These are phyloP conservation scores for Pogonus chalceus DNA, from an alignment of 1,140 invertebrate genomes.

Conservation along the genomic window DNA sequence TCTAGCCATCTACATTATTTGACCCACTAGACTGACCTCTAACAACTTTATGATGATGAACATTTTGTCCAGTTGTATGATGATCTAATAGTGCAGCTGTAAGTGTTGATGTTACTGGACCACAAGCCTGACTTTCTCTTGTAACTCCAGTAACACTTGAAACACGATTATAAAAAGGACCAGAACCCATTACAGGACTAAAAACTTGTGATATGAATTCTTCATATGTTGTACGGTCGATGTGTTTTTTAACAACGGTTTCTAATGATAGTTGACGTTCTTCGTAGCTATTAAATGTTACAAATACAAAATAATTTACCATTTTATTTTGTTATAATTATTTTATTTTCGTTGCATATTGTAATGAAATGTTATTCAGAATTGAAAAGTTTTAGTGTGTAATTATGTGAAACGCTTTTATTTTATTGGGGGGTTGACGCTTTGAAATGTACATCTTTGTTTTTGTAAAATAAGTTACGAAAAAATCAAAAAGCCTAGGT, in stretches of 20 bases:
- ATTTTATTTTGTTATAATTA: too few relatives aligned
- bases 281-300: conserved; percentile 62
- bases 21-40: conserved; percentile 24
- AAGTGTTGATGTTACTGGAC: conserved; percentile 33
- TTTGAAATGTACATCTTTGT: too few relatives aligned
- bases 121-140: conserved; percentile 16
- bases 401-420: too few relatives aligned
- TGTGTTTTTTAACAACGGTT: conserved; percentile 80
- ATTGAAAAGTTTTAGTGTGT: too few relatives aligned
- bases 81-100: conserved; percentile 44
- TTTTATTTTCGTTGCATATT: neutral
- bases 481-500: too few relatives aligned
- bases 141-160: conserved; percentile 23
- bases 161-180: conserved; percentile 36
- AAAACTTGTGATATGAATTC: conserved; percentile 80
- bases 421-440: too few relatives aligned
- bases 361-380: neutral
- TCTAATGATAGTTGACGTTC: conserved; percentile 80
- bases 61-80: conserved; percentile 14
- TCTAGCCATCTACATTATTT: too few relatives aligned
- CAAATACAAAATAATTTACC: neutral
- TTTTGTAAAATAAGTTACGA: too few relatives aligned
- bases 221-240: conserved; percentile 84
- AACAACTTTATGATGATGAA: conserved; percentile 24
- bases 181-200: conserved; percentile 56